Evolutionary conservation across 1,140 invertebrate genomes (phyloP).

Genomic region (Tachypleus tridentatus): DNA sequence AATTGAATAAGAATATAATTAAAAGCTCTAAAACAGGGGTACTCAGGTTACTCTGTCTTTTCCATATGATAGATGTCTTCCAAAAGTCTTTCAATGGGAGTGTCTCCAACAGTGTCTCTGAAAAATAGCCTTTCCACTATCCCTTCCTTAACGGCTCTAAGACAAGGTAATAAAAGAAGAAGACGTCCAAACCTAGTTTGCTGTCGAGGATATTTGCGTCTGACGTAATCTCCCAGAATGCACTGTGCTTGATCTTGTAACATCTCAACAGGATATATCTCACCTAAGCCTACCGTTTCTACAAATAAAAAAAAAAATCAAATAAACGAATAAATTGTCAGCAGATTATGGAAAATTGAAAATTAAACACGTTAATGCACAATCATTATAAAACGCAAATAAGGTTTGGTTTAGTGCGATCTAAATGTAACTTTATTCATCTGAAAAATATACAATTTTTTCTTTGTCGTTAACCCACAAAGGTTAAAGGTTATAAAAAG

Average conservation of each 20-base stretch:
- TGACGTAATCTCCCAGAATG: constrained; percentile 59
- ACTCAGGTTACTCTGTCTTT: neutral
- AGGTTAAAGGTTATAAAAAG: no score
- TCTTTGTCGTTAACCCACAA: no score
- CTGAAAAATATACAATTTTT: no score
- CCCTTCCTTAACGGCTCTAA: constrained; percentile 51
- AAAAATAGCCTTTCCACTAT: constrained; percentile 88
- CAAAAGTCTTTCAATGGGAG: constrained; percentile 73
- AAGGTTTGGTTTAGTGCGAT: no score
- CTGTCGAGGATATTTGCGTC: constrained; percentile 51
- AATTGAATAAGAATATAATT: no score
- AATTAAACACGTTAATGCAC: no score
- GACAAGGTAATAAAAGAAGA: constrained; percentile 56
- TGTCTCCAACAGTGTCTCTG: constrained; percentile 69
- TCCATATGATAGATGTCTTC: constrained; percentile 63
- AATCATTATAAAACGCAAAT: no score
- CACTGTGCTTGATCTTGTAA: constrained; percentile 72
- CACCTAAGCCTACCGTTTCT: constrained; percentile 38
- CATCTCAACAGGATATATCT: constrained; percentile 50
- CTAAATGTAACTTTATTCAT: no score
- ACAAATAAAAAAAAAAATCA: neutral
- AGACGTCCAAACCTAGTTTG: constrained; percentile 61
- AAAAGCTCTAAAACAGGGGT: no score
- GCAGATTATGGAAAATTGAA: no score
- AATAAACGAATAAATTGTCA: no score